Conservation (phyloP, 2,888 invertebrate species). For the Axea sp. region DNA sequence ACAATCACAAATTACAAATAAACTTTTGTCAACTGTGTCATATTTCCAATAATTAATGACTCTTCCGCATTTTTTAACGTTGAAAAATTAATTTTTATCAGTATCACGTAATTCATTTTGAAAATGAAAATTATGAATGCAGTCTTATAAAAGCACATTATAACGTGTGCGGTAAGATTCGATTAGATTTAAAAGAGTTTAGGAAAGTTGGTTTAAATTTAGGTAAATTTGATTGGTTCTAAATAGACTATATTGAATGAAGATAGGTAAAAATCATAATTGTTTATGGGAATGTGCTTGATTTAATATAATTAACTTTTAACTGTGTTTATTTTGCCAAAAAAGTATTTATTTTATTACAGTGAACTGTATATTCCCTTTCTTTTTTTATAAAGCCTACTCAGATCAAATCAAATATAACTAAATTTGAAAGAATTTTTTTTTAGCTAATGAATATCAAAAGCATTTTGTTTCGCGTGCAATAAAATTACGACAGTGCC, state of each 20-base stretch:
- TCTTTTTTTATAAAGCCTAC: too few species aligned
- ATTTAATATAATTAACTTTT: too few species aligned
- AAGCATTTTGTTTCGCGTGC: conserved; percentile 36
- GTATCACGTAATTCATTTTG: conserved; percentile 12
- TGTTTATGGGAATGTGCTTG: too few species aligned
- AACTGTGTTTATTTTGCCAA: too few species aligned
- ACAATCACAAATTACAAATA: conserved; percentile 26
- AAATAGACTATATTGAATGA: conserved; percentile 1
- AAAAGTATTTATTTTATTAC: too few species aligned
- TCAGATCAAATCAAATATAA: background rate
- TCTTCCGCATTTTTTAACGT: too few species aligned
- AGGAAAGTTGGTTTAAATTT: background rate
- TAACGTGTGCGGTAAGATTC: conserved; percentile 41
- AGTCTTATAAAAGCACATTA: conserved; percentile 57
- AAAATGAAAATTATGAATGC: conserved; percentile 43
- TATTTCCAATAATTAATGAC: too few species aligned
- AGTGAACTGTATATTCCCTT: background rate
- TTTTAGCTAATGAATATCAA: conserved; percentile 10
- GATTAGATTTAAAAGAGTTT: conserved; percentile 22
- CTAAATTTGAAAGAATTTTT: background rate
- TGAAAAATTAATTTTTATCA: conserved; percentile 14
- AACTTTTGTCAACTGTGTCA: conserved; percentile 1
- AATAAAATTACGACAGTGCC: conserved; percentile 29
- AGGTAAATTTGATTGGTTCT: background rate
- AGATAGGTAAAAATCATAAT: too few species aligned